A percentile compares a stretch with the other conserved stretches of the same genome.
These are phyloP conservation scores for Plestiodon gilberti DNA, from an alignment of 2,113 vertebrate species.

Conservation along the genomic window DNA sequence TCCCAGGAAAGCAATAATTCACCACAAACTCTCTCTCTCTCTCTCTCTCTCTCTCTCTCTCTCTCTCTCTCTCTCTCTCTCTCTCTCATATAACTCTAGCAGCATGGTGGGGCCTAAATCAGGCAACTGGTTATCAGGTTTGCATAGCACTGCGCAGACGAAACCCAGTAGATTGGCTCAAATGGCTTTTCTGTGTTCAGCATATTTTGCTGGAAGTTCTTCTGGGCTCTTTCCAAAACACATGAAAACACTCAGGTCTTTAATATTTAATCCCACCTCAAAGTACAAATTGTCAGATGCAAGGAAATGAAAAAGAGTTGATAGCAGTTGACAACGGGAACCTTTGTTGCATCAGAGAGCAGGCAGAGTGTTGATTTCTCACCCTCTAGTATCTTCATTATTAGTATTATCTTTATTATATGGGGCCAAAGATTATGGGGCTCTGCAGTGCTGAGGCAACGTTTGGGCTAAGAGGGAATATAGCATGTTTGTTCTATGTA, in stretches of 20 bases:
- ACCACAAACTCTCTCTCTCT: neutral
- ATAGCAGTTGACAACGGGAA: rapidly evolving
- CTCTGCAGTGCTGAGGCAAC: neutral
- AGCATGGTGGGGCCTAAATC: slow-evolving; percentile 61
- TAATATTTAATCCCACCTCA: slow-evolving; percentile 72
- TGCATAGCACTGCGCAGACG: slow-evolving; percentile 64
- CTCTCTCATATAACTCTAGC: slow-evolving; percentile 33
- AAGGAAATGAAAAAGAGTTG: slow-evolving; percentile 26
- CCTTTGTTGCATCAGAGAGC: neutral
- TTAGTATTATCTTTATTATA: neutral
- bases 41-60: neutral
- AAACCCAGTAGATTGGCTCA: slow-evolving; percentile 69
- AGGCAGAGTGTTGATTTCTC: neutral
- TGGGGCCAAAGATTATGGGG: neutral
- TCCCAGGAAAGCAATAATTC: neutral
- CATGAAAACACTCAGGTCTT: slow-evolving; percentile 62
- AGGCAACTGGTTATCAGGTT: slow-evolving; percentile 65
- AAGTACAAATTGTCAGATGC: slow-evolving; percentile 61
- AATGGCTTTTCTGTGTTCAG: slow-evolving; percentile 71
- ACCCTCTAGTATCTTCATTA: slow-evolving; percentile 14
- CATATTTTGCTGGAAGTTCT: slow-evolving; percentile 40
- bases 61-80: too few species aligned
- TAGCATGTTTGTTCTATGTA: neutral
- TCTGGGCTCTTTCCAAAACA: slow-evolving; percentile 61
- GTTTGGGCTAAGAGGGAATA: neutral